Conservation (phyloP, 2,888 invertebrate species). For the Drosophila suboccidentalis region DNA sequence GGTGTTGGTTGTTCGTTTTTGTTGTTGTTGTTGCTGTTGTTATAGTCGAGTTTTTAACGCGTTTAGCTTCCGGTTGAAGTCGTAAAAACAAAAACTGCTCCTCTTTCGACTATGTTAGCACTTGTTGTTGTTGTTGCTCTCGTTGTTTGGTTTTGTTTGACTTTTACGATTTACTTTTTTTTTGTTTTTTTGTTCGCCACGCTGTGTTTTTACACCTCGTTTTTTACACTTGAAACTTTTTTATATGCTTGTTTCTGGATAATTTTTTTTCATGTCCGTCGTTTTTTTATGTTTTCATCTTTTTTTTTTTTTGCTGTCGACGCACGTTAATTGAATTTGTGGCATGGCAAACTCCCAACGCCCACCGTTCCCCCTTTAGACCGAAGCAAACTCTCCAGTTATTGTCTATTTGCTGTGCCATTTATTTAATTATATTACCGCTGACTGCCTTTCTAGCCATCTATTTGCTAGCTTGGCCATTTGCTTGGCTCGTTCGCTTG, state of each 20-base stretch:
- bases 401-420: conserved; percentile 54
- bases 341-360: conserved; percentile 48
- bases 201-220: conserved; percentile 62
- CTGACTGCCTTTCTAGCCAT: conserved; percentile 50
- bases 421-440: conserved; percentile 73
- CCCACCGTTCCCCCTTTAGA: conserved; percentile 7
- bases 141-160: conserved; percentile 51
- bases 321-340: conserved; percentile 74
- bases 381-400: conserved; percentile 21
- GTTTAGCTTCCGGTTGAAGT: conserved; percentile 64
- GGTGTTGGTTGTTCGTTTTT: conserved; percentile 22
- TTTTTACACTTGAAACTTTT: conserved; percentile 60
- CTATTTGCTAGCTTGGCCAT: conserved; percentile 13
- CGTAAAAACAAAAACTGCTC: conserved; percentile 66
- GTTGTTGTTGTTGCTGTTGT: conserved; percentile 27
- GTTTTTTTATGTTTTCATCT: conserved; percentile 54
- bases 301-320: conserved; percentile 20
- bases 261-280: conserved; percentile 37
- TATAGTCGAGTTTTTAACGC: conserved; percentile 52
- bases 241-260: conserved; percentile 57
- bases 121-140: conserved; percentile 29
- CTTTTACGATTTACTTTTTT: conserved; percentile 58
- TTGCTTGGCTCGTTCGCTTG: conserved; percentile 13
- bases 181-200: conserved; percentile 43
- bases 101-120: conserved; percentile 48